Base-by-base conservation (phyloP, 2,797 vertebrate species). In the Salarias fasciatus region DNA sequence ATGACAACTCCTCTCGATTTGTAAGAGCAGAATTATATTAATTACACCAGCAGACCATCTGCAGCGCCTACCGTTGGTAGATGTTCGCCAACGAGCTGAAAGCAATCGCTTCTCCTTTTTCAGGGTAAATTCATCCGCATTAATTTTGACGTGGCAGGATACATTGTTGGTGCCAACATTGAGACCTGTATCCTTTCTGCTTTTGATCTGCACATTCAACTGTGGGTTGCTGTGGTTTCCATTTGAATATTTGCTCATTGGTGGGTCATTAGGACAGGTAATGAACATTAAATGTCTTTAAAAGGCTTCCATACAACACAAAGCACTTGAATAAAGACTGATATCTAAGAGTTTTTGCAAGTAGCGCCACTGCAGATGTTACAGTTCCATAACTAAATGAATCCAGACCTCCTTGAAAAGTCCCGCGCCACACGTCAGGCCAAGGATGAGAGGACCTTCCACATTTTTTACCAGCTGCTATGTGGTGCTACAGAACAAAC, bases 91-190 rank as follows among this genome's bases (percentile, higher is more conserved):
- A 6, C 6, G 33, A 35, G 3, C 33, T 6, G 35, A 59, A 18
- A 31, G 72, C 6, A 69, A 53, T 3, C 2, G 4, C 15, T 68
- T n/a, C 4, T 73, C 36, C 29, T 46, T 68, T 44, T 68, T 67
- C 38, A 97, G 95, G 96, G 96, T 54, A 97, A 97, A 90, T 97
- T 97, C 86, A 97, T 97, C 64, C 94, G 96, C 35, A 95, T 97
- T 72, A 97, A 97, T 81, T 97, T 97, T 67, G 96, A 97, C 2
- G 93, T 95, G 49, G 91, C 95, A 0, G 96, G 96, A 31, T 97
- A 97, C 81, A 97, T 97, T 10, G 96, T 97, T 51, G 95, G 96
- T 74, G 96, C 96, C 80, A 97, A 97, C 89, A 96, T 96, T 18
- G 96, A 97, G 81, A 96, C 95, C 76, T 96, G 96, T 96, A 96